Evolutionary conservation across 2,113 vertebrate species (phyloP).

Genomic region (Arvicanthis niloticus): DNA sequence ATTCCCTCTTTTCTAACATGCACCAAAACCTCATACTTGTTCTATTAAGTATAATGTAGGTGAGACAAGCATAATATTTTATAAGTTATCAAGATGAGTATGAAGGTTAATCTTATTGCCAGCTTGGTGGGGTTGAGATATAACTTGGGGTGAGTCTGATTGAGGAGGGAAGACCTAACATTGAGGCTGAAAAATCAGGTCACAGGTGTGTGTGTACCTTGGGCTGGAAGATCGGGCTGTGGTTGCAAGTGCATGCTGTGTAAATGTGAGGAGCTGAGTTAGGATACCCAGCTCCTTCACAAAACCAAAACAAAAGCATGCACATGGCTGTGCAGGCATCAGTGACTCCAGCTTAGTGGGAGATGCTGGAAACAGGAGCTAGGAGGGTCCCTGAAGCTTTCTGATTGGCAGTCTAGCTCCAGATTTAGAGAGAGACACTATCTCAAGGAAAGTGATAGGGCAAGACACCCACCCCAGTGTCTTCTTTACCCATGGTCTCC

Average conservation of each 20-base stretch:
- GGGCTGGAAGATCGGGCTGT: neutral
- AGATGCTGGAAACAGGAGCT: neutral
- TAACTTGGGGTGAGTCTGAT: neutral
- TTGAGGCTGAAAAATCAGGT: neutral
- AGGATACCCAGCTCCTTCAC: neutral
- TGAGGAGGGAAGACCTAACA: neutral
- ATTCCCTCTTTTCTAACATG: neutral
- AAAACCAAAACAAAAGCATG: neutral
- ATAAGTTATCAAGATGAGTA: neutral
- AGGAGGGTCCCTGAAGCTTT: neutral
- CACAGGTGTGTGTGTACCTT: no score
- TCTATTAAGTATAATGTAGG: neutral
- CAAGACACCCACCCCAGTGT: neutral
- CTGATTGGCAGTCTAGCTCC: neutral
- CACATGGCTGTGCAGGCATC: neutral
- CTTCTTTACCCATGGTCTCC: neutral
- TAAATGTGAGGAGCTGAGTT: neutral
- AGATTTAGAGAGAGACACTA: neutral
- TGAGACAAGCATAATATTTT: neutral
- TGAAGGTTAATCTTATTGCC: neutral
- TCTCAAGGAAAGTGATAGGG: neutral
- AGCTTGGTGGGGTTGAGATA: neutral
- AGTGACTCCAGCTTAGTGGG: no score
- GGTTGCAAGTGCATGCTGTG: neutral
- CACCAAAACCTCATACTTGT: neutral